phyloP scores from a whole-genome alignment of 2,888 invertebrate genomes.

The Agrenia bidenticulata region DNA sequence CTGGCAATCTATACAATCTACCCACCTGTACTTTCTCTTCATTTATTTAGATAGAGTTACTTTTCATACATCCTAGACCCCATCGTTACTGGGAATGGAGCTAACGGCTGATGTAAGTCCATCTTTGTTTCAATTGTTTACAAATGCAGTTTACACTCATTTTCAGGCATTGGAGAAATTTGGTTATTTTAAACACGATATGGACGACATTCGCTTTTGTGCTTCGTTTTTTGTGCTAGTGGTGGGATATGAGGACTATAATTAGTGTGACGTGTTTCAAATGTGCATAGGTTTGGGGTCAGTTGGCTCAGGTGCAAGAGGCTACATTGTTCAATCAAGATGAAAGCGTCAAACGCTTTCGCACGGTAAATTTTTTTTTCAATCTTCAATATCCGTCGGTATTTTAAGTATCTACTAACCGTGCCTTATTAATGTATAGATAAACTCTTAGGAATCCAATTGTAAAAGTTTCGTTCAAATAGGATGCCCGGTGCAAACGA shows the following conservation, averaged over 20 bases:
- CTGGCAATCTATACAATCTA: neutral
- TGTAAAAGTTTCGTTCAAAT: constrained; percentile 7
- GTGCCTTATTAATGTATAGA: too few relatives aligned
- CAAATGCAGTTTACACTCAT: too few relatives aligned
- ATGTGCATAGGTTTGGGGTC: constrained; percentile 79
- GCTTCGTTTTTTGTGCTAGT: neutral
- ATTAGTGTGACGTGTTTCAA: too few relatives aligned
- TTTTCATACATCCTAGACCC: neutral
- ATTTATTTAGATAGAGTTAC: neutral
- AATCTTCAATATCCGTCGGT: too few relatives aligned
- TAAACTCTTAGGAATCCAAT: neutral
- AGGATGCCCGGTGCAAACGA: constrained; percentile 7
- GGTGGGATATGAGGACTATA: neutral
- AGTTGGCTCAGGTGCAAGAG: constrained; percentile 72
- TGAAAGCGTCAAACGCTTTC: constrained; percentile 47
- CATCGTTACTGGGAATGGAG: constrained; percentile 50
- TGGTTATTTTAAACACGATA: neutral
- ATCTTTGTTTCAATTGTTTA: too few relatives aligned
- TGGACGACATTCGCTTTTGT: neutral
- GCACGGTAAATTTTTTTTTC: constrained; percentile 47
- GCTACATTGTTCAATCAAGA: constrained; percentile 61
- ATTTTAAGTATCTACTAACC: too few relatives aligned
- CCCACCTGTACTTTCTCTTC: neutral
- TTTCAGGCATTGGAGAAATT: too few relatives aligned
- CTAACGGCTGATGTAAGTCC: constrained; percentile 54